Evolutionary conservation across 2,797 vertebrate species (phyloP).

Genomic region (Gallinago solitaria): DNA sequence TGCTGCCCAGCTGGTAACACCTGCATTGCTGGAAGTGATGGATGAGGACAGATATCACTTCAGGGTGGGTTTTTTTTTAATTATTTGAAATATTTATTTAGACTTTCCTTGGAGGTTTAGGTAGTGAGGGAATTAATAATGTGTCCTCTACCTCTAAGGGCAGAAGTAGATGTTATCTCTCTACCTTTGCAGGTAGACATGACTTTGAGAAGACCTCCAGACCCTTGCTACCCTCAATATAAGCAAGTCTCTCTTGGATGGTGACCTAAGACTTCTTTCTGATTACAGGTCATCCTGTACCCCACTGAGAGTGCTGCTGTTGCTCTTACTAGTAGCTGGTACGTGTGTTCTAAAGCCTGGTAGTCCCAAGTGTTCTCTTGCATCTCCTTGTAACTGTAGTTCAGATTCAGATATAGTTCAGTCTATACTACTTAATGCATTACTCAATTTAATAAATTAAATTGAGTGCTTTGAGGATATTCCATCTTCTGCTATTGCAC

Average conservation of each 20-base stretch:
- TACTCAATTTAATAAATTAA: background rate
- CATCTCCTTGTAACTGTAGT: background rate
- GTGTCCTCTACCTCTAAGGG: background rate
- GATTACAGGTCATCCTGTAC: background rate
- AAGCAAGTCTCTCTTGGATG: background rate
- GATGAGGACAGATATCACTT: background rate
- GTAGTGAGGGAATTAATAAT: background rate
- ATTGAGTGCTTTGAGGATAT: background rate
- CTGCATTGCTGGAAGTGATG: background rate
- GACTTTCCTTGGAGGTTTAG: background rate
- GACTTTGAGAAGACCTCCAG: background rate
- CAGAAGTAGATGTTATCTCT: background rate
- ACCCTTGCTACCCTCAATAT: background rate
- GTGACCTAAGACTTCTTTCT: background rate
- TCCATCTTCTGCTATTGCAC: background rate
- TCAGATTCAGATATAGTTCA: background rate
- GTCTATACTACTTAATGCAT: background rate
- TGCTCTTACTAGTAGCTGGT: background rate
- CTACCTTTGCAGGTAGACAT: background rate
- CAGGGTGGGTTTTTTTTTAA: background rate
- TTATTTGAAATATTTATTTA: background rate
- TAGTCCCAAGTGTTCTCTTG: background rate
- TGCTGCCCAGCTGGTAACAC: background rate
- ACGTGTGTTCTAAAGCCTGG: rapidly evolving
- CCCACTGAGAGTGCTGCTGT: background rate